Percentiles rank a stretch among this genome's conserved stretches.
Evolutionary conservation across 1,140 invertebrate genomes (phyloP).

Genomic region (Trissolcus basalis): DNA sequence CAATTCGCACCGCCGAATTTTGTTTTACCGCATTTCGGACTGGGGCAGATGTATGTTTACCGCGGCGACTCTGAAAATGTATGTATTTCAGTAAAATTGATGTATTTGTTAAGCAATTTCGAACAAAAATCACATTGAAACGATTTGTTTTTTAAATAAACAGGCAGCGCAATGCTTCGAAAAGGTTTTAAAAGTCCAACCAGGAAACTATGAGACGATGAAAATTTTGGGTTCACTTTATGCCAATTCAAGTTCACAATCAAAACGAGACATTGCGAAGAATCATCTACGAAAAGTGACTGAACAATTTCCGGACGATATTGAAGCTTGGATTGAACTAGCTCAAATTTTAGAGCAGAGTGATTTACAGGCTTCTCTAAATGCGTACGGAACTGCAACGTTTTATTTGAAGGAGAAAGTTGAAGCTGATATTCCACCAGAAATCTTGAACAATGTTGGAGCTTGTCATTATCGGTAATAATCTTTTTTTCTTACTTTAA

Average conservation of each 20-base stretch:
- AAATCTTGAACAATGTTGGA: slow-evolving; percentile 98
- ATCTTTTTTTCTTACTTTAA: too few relatives aligned
- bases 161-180: slow-evolving; percentile 99
- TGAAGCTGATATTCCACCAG: slow-evolving; percentile 95
- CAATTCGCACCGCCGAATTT: slow-evolving; percentile 97
- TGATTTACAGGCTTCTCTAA: slow-evolving; percentile 90
- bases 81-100: slow-evolving; percentile 14
- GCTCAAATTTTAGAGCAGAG: slow-evolving; percentile 98
- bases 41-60: slow-evolving; percentile 99
- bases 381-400: slow-evolving; percentile 95
- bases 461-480: slow-evolving; percentile 89
- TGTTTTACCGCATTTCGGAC: slow-evolving; percentile 97
- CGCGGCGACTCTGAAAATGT: slow-evolving; percentile 98
- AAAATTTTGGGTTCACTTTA: slow-evolving; percentile 99
- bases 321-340: slow-evolving; percentile 99
- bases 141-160: slow-evolving; percentile 27
- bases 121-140: slow-evolving; percentile 14
- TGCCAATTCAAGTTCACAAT: slow-evolving; percentile 91
- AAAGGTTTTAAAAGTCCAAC: slow-evolving; percentile 97
- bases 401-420: slow-evolving; percentile 95
- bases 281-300: slow-evolving; percentile 94
- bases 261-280: slow-evolving; percentile 94
- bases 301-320: slow-evolving; percentile 97
- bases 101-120: not conserved
- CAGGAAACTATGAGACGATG: slow-evolving; percentile 99